Conservation (phyloP, 2,888 invertebrate species). For the Formica aserva region DNA sequence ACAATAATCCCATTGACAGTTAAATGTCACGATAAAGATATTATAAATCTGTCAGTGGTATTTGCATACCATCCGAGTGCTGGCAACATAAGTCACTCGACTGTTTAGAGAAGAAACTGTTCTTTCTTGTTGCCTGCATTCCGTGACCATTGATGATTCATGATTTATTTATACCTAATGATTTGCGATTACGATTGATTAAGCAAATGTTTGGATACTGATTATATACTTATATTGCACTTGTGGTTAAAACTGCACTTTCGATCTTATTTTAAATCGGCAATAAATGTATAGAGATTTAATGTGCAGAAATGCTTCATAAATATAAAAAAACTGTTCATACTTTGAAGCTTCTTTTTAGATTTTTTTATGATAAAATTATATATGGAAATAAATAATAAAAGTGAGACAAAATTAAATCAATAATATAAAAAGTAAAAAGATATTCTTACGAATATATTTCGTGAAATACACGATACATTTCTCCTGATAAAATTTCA, state of each 20-base stretch:
- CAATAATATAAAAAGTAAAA: constrained; percentile 32
- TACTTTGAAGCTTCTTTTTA: neutral
- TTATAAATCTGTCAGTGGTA: constrained; percentile 47
- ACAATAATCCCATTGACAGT: constrained; percentile 56
- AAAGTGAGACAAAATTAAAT: neutral
- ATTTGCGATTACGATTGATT: constrained; percentile 6
- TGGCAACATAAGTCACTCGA: neutral
- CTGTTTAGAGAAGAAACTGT: constrained; percentile 25
- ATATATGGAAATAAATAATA: neutral
- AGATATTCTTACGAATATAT: neutral
- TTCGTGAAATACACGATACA: neutral
- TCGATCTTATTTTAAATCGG: neutral
- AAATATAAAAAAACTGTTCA: neutral
- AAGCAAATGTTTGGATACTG: neutral
- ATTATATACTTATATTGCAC: neutral
- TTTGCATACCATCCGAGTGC: neutral
- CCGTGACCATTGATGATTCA: constrained; percentile 3
- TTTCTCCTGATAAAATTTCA: constrained; percentile 73
- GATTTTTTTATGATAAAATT: neutral
- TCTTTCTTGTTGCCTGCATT: constrained; percentile 6
- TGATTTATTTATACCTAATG: constrained; percentile 9
- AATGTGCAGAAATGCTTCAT: no score
- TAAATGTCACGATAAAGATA: constrained; percentile 26
- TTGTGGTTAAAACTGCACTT: neutral
- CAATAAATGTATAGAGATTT: neutral